phyloP scores from a whole-genome alignment of 2,888 invertebrate genomes.

The Andrena bucephala region DNA sequence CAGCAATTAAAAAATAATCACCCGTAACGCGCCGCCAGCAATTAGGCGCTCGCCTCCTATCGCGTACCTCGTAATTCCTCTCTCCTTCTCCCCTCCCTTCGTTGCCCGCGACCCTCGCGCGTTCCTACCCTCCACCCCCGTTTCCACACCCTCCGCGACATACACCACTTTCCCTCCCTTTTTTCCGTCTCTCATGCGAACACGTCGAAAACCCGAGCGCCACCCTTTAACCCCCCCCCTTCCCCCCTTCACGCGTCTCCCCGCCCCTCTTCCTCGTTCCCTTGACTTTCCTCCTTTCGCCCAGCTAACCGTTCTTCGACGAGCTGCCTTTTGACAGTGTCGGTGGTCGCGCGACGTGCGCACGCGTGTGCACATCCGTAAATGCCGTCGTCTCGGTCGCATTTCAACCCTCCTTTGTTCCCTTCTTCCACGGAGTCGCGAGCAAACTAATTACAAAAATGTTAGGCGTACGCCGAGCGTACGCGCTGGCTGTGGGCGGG shows the following conservation, averaged over 20 bases:
- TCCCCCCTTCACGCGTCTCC: neutral
- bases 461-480: conserved; percentile 65
- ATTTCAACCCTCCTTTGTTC: conserved; percentile 65
- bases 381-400: conserved; percentile 62
- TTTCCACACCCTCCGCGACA: neutral
- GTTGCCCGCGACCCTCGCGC: conserved; percentile 44
- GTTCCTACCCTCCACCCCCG: conserved; percentile 26
- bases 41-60: conserved; percentile 78
- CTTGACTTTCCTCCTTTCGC: conserved; percentile 60
- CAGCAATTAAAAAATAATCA: conserved; percentile 83
- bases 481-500: neutral
- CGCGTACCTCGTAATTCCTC: conserved; percentile 74
- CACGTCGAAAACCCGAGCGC: conserved; percentile 22
- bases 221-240: neutral
- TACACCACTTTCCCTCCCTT: neutral
- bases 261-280: conserved; percentile 7
- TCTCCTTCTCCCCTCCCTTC: conserved; percentile 6
- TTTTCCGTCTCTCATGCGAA: neutral
- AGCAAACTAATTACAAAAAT: conserved; percentile 81
- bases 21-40: conserved; percentile 77
- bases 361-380: conserved; percentile 41
- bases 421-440: conserved; percentile 67
- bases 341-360: neutral
- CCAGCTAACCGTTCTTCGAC: conserved; percentile 54
- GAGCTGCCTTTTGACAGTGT: conserved; percentile 56